Conservation (phyloP, 2,888 invertebrate genomes). For the Tanypteryx hageni region DNA sequence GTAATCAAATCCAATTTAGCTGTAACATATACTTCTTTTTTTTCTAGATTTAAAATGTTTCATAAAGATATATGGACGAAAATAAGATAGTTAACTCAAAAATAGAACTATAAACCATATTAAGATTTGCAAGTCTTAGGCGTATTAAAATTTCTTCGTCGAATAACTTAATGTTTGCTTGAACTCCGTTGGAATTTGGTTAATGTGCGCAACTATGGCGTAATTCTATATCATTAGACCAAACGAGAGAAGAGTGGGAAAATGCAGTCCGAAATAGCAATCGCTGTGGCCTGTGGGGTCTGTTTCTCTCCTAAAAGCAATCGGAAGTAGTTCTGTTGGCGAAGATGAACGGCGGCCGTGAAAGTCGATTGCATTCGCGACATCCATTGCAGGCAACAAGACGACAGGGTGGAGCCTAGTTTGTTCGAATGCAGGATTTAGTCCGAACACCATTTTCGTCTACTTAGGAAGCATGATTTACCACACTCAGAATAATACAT, state of each 20-base stretch:
- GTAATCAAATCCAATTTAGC: no score
- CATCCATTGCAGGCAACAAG: not conserved
- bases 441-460: no score
- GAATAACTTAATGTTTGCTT: not conserved
- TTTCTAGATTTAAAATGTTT: no score
- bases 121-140: not conserved
- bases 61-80: no score
- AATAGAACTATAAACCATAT: no score
- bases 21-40: no score
- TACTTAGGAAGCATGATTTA: no score
- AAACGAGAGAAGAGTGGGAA: not conserved
- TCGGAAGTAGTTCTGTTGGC: not conserved
- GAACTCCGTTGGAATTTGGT: not conserved
- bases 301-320: no score
- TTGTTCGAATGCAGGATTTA: not conserved
- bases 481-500: no score
- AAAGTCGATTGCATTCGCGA: conserved; percentile 5
- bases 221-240: not conserved
- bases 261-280: not conserved
- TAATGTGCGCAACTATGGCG: not conserved
- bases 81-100: no score
- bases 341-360: not conserved
- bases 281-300: not conserved
- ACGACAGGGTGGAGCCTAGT: not conserved
- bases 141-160: not conserved